Conservation (phyloP, 2,797 vertebrate genomes). For the Periophthalmus magnuspinnatus region DNA sequence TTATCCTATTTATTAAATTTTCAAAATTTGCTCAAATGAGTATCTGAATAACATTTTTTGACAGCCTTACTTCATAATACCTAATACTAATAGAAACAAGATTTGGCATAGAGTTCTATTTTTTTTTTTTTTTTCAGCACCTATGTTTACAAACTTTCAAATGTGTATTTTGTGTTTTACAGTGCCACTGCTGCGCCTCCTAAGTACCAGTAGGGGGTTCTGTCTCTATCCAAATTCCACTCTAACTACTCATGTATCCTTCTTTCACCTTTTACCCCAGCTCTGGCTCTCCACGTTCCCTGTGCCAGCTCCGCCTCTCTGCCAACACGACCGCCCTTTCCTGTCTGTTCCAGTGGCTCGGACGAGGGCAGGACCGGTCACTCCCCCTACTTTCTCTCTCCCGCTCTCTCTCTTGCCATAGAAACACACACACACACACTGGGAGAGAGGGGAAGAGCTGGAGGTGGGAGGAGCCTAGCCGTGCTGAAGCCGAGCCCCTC, state of each 20-base stretch:
- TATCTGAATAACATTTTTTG: background rate
- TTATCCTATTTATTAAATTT: background rate
- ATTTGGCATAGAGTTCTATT: background rate
- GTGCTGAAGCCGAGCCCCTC: conserved; percentile 86
- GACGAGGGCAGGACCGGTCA: conserved; percentile 60
- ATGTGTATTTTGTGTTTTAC: background rate
- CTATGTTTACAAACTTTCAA: background rate
- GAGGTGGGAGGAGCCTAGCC: conserved; percentile 81
- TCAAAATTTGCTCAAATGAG: background rate
- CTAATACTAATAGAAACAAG: background rate
- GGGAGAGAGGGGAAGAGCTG: conserved; percentile 42
- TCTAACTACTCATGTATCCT: conserved; percentile 43
- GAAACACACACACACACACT: conserved; percentile 41
- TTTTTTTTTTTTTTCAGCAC: background rate
- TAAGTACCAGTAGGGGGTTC: conserved; percentile 78
- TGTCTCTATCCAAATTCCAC: conserved; percentile 50
- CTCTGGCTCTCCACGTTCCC: conserved; percentile 34
- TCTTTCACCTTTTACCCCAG: conserved; percentile 52
- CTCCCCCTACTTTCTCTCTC: conserved; percentile 63
- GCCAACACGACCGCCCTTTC: conserved; percentile 52
- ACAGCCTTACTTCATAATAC: background rate
- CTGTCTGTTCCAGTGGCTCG: conserved; percentile 36
- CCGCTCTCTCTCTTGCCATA: conserved; percentile 52
- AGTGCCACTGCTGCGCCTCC: conserved; percentile 35
- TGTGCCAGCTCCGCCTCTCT: conserved; percentile 47